Evolutionary conservation across 2,888 invertebrate species (phyloP), one percentile per base, ranked within the genome.

Genomic region (Drosophila nr. perissopoda): DNA sequence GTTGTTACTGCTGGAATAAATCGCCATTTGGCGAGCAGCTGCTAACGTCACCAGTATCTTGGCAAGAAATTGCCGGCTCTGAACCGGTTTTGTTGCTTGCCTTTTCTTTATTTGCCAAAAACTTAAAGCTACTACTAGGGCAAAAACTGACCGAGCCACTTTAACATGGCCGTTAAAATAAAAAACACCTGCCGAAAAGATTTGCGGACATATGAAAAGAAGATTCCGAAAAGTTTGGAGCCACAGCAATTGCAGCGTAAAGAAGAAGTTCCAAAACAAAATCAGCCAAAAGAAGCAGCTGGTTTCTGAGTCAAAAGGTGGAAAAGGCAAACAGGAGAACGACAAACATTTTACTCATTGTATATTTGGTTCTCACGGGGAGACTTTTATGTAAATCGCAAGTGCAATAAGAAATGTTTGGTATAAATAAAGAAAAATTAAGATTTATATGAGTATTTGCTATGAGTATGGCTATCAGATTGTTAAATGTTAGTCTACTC

Each of bases 131-230:
- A 11, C 49, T 29, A n/a, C 56, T 58, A 62, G 71, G 71, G 75
- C 49, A 54, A 79, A 77, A 78, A 79, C 71, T 75, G 71, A 75
- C 75, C 79, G 40, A 58, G 54, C 60, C 40, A 74, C 79, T 74
- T 75, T 51, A 27, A 42, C 46, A 38, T 49, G 67, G 29, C 64
- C 64, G 78, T 54, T 64, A 38, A 38, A 27, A n/a, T 27, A 52
- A 58, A 60, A 70, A 78, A 62, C 78, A 78, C 78, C 79, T 79
- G 79, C 54, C 62, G 64, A 62, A 62, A 79, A 79, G 70, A 74
- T 78, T 77, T 61, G 46, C 74, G 13, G 65, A 64, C 53, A 61
- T 36, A 53, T 42, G 13, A n/a, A 27, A 48, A n/a, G 7, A 56
- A 33, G 46, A 46, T 58, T 60, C 34, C 34, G 38, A 51, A 60